Conservation (phyloP, 2,113 vertebrate species). For the Sinocyclocheilus maitianheensis region DNA sequence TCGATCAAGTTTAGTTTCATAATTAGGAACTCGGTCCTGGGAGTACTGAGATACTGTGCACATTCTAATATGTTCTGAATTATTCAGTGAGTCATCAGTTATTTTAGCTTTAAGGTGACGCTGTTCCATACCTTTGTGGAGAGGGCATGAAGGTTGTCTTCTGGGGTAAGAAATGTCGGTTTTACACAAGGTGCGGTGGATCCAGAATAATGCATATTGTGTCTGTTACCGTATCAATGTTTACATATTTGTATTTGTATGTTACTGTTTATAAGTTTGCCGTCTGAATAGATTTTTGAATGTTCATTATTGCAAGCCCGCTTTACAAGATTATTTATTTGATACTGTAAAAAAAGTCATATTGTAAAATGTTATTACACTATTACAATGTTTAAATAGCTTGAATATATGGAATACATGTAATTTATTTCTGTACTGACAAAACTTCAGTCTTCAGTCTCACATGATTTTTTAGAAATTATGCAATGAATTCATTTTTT, state of each 20-base stretch:
- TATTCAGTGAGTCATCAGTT: slow-evolving; percentile 46
- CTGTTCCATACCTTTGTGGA: slow-evolving; percentile 1
- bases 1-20: slow-evolving; percentile 42
- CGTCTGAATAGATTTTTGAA: background rate
- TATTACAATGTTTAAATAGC: background rate
- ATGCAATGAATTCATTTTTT: too few relatives aligned
- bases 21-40: slow-evolving; percentile 42
- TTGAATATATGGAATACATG: too few relatives aligned
- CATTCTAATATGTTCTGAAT: slow-evolving; percentile 43
- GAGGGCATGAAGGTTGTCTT: slow-evolving; percentile 5
- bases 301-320: too few relatives aligned
- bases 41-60: slow-evolving; percentile 20
- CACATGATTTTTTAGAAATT: too few relatives aligned
- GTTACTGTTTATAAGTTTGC: background rate
- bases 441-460: too few relatives aligned
- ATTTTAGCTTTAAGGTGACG: slow-evolving; percentile 45
- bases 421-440: too few relatives aligned
- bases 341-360: too few relatives aligned
- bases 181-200: background rate
- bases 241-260: background rate
- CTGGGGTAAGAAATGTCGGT: background rate
- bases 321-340: too few relatives aligned
- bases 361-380: too few relatives aligned
- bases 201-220: background rate
- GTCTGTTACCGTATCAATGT: background rate